Conservation (phyloP, 2,113 vertebrate genomes). For the Felis chaus region DNA sequence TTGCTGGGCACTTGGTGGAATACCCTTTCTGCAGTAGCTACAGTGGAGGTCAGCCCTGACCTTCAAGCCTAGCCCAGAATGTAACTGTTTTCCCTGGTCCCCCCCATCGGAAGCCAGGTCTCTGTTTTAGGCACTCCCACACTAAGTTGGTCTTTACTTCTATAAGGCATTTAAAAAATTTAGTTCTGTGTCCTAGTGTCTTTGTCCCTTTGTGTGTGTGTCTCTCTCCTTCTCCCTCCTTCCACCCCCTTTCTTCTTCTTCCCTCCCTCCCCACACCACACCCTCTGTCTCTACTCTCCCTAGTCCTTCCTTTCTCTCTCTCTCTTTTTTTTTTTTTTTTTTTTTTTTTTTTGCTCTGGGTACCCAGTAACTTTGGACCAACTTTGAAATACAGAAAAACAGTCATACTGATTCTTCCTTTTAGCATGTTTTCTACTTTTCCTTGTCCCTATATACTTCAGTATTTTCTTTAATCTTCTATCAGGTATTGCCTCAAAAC, state of each 20-base stretch:
- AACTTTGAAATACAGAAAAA: not conserved
- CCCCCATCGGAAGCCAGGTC: not conserved
- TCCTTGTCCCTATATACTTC: not conserved
- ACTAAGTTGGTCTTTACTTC: not conserved
- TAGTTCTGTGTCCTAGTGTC: not conserved
- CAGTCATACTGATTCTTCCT: not conserved
- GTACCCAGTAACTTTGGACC: not conserved
- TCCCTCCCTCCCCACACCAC: not conserved
- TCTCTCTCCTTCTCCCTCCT: too few species aligned
- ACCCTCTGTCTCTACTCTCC: too few species aligned
- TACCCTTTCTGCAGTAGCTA: not conserved
- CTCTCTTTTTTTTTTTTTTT: not conserved
- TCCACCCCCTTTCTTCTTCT: too few species aligned
- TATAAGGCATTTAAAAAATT: not conserved
- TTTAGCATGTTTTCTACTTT: constrained; percentile 6
- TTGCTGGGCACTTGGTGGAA: not conserved
- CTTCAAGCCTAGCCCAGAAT: not conserved
- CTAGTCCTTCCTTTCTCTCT: not conserved
- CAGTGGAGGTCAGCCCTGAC: not conserved
- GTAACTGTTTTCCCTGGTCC: not conserved
- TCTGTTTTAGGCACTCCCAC: not conserved
- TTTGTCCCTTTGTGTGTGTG: not conserved
- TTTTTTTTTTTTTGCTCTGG: not conserved
- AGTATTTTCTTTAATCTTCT: not conserved
- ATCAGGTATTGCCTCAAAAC: not conserved